Conservation (phyloP, 1,140 invertebrate species). For the Yoshiicerus persimilis region DNA sequence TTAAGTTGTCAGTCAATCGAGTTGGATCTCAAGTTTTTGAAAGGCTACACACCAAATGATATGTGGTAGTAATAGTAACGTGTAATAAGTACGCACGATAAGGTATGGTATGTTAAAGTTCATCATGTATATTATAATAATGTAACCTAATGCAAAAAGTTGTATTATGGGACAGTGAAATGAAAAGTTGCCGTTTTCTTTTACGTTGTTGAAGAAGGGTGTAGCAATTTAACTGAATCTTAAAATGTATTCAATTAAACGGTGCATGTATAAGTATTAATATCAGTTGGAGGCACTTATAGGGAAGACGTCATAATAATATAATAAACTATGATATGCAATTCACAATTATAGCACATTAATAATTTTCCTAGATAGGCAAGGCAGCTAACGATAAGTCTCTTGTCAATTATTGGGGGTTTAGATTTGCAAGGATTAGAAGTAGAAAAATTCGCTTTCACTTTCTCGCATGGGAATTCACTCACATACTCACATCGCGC, state of each 20-base stretch:
- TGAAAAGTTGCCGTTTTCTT: background rate
- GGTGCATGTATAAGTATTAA: background rate
- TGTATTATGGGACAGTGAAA: background rate
- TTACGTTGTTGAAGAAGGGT: background rate
- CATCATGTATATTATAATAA: too few species aligned
- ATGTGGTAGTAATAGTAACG: too few species aligned
- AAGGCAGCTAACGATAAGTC: background rate
- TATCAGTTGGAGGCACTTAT: background rate
- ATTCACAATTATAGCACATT: background rate
- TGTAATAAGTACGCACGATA: too few species aligned
- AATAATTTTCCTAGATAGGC: background rate
- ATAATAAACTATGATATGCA: background rate
- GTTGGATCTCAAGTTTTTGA: background rate
- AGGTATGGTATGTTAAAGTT: too few species aligned
- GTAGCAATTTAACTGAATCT: background rate
- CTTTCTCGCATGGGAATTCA: conserved; percentile 7
- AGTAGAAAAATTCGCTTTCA: background rate
- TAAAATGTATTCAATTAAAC: background rate
- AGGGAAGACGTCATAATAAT: background rate
- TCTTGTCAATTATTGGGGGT: background rate
- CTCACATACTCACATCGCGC: background rate
- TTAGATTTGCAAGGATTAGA: background rate
- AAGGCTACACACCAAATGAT: background rate
- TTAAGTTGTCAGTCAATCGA: background rate
- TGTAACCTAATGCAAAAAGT: background rate